Base-by-base conservation (phyloP, 2,888 invertebrate species). In the Pyrrhia umbra region DNA sequence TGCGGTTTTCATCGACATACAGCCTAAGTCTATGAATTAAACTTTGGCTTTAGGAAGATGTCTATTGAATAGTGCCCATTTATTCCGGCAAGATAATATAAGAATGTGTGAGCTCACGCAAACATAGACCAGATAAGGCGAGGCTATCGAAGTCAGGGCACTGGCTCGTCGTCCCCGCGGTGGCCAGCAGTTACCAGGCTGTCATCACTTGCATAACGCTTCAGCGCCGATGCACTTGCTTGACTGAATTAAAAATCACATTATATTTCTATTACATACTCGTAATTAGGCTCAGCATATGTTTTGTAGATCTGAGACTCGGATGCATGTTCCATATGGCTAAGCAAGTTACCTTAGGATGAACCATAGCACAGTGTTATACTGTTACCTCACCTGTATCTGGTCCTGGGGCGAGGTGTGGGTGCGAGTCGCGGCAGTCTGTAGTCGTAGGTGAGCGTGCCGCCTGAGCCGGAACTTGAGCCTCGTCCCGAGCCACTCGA, bases 161-260 rank as follows among this genome's bases (percentile, higher is more conserved):
- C 90, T 0, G 86, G 72, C 10, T 83, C 81, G 49, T 87, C 86
- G 20, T 76, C 85, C 0, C 74, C 84, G 8, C 93, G 88, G 1
- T 91, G 92, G 1, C 88, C 89, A 21, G 89, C 93, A 80, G 90
- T 92, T 74, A 95, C 94, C 39, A 95, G 80, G 71, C 95, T 95
- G 82, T 95, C 95, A 68, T 95, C 95, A 57, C 95, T 95, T 2
- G 95, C 91, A 62, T 95, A 95, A 0, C 95, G 90, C 81, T 95
- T 95, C 71, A 95, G 70, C 1, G 90, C 88, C 1, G 90, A 86
- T 2, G 91, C 90, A 67, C 92, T 93, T 13, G 89, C 90, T 82
- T 92, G 90, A 55, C 93, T 94, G 86, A 39, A 88, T 88, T 16
- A 50, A 52, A 51, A 50, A 37, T n/a, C n/a, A n/a, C n/a, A n/a